phyloP scores from a whole-genome alignment of 2,113 vertebrate species.

The Butastur rufipennis region DNA sequence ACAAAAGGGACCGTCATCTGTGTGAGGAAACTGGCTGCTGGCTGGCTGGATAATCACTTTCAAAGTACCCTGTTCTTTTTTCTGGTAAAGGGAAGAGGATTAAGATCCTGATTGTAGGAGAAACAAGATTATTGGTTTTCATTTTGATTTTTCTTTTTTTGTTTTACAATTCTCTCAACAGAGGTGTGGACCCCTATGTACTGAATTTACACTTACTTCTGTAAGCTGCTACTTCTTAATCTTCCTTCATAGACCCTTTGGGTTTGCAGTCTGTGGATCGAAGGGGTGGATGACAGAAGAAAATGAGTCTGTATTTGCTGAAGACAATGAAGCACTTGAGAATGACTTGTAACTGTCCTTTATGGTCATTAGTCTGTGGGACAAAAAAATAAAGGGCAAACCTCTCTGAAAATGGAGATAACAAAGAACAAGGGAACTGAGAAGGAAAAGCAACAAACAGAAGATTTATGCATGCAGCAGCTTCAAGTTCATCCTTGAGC shows the following conservation, averaged over 20 bases:
- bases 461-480: neutral
- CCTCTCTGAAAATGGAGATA: neutral
- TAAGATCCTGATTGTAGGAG: neutral
- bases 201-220: neutral
- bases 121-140: neutral
- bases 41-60: neutral
- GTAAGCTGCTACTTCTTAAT: neutral
- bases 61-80: neutral
- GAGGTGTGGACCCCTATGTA: rapidly evolving
- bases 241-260: neutral
- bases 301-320: neutral
- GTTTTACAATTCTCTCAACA: neutral
- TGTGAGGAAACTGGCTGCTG: neutral
- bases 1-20: neutral
- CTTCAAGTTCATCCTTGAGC: neutral
- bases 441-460: neutral
- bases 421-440: neutral
- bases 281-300: neutral
- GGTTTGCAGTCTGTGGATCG: neutral
- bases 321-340: neutral
- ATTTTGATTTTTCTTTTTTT: neutral
- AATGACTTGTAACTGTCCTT: neutral
- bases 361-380: neutral
- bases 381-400: neutral
- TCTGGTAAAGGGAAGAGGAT: neutral